These are phyloP conservation scores for Sylvilagus bachmani DNA, from an alignment of 2,113 vertebrate species.

Conservation along the genomic window DNA sequence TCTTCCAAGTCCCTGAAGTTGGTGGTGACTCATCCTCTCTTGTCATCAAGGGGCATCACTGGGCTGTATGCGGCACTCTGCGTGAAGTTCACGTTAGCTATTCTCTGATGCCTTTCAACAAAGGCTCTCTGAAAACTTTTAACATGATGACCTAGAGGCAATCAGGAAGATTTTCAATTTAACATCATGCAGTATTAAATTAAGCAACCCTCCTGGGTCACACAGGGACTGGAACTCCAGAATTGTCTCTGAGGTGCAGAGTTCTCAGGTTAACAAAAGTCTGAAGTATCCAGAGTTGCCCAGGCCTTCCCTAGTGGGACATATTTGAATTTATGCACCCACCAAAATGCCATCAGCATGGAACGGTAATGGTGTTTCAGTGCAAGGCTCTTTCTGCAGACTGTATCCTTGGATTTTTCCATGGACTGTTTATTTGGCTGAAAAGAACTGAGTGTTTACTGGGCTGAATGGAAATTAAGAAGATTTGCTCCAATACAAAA, in stretches of 20 bases:
- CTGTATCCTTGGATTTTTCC: background rate
- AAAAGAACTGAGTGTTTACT: background rate
- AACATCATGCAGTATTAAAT: slow-evolving; percentile 41
- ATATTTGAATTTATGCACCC: background rate
- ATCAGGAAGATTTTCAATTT: slow-evolving; percentile 24
- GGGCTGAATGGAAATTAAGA: background rate
- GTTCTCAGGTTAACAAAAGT: background rate
- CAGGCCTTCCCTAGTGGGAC: background rate
- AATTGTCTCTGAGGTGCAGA: background rate
- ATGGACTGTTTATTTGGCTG: slow-evolving; percentile 14
- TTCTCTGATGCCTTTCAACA: slow-evolving; percentile 57
- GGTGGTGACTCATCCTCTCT: slow-evolving; percentile 68
- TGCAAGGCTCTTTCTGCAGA: background rate
- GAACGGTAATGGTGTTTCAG: background rate
- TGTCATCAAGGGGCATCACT: background rate
- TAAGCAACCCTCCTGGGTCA: slow-evolving; percentile 21
- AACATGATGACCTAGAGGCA: slow-evolving; percentile 57
- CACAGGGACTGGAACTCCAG: background rate
- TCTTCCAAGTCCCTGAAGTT: slow-evolving; percentile 64
- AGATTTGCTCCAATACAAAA: background rate
- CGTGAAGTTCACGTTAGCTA: slow-evolving; percentile 22
- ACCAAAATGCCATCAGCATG: background rate
- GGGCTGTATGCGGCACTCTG: background rate
- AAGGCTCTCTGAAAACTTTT: slow-evolving; percentile 31
- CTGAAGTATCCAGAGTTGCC: background rate